These are phyloP conservation scores for Taurulus bubalis DNA, from an alignment of 2,113 vertebrate genomes.

Conservation along the genomic window DNA sequence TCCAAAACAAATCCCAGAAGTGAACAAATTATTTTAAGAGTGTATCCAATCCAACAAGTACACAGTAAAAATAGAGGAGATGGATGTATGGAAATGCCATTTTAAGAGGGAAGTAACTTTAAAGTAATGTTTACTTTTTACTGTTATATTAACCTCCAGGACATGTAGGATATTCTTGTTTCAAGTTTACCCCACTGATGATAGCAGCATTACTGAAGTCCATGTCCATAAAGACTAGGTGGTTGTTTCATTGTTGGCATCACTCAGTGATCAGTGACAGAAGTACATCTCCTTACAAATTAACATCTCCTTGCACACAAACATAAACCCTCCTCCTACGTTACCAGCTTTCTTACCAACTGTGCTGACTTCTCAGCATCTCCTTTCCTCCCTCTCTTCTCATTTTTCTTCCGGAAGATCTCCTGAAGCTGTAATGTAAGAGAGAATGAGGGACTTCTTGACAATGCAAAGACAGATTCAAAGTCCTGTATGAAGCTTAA, in stretches of 20 bases:
- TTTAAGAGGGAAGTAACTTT: conserved; percentile 7
- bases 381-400: conserved; percentile 94
- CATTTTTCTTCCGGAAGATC: conserved; percentile 98
- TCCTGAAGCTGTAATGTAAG: conserved; percentile 90
- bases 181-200: conserved; percentile 16
- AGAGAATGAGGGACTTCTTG: conserved; percentile 20
- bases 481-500: conserved; percentile 35
- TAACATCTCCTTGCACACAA: background rate
- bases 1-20: conserved; percentile 30
- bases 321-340: background rate
- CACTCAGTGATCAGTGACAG: background rate
- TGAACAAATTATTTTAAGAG: conserved; percentile 28
- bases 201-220: conserved; percentile 15
- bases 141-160: background rate
- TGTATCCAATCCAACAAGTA: conserved; percentile 46
- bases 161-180: background rate
- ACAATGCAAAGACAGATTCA: conserved; percentile 39
- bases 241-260: background rate
- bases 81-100: conserved; percentile 45
- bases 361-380: conserved; percentile 94
- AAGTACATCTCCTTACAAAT: background rate
- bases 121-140: background rate
- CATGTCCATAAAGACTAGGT: background rate
- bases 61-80: conserved; percentile 35
- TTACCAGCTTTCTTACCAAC: conserved; percentile 87